Conservation (phyloP, 2,113 vertebrate species). For the Carettochelys insculpta region DNA sequence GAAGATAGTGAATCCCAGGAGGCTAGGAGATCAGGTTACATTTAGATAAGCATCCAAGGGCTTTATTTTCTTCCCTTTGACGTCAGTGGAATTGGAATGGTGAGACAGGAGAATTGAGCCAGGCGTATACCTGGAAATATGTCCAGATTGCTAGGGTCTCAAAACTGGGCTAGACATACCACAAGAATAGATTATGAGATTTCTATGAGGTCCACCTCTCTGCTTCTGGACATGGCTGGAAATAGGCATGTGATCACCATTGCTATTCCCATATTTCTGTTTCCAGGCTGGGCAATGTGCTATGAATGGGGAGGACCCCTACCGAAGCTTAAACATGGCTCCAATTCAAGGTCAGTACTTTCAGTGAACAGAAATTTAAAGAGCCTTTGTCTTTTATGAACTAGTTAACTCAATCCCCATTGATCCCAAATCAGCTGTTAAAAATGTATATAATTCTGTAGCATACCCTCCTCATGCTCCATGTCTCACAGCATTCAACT, state of each 20-base stretch:
- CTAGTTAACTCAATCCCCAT: background rate
- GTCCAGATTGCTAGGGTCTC: background rate
- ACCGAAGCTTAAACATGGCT: background rate
- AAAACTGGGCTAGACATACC: background rate
- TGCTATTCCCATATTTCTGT: background rate
- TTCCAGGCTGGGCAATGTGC: background rate
- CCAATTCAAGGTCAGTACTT: background rate
- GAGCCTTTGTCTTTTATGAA: background rate
- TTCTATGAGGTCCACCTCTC: rapidly evolving
- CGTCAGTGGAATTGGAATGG: background rate
- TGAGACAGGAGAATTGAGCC: background rate
- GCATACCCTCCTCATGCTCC: background rate
- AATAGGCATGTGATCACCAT: background rate
- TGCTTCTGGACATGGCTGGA: background rate
- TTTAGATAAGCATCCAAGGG: background rate
- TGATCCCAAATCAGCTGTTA: background rate
- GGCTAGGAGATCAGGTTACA: background rate
- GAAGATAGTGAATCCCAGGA: background rate
- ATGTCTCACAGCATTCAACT: background rate
- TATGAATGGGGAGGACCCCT: background rate
- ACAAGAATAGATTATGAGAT: background rate
- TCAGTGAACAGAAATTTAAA: background rate
- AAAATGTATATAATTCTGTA: background rate
- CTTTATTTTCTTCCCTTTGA: background rate
- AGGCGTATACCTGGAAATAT: background rate